Conservation (phyloP, 2,797 vertebrate genomes). For the Anolis apletophallus region DNA sequence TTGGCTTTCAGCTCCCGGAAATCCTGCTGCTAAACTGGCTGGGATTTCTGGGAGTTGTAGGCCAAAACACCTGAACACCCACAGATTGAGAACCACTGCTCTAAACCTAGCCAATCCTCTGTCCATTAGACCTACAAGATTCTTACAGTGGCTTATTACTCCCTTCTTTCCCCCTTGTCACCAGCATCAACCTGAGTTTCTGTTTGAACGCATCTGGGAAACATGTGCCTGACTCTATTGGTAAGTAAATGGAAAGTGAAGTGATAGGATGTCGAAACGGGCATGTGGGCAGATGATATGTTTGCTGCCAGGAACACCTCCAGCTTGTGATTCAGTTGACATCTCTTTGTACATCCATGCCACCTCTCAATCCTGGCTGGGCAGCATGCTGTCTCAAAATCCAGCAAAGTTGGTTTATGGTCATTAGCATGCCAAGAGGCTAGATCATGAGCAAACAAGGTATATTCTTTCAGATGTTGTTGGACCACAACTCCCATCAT, state of each 20-base stretch:
- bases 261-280: background rate
- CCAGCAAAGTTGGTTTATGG: background rate
- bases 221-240: constrained; percentile 85
- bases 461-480: no score
- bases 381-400: background rate
- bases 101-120: background rate
- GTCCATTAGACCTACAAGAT: background rate
- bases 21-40: no score
- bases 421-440: background rate
- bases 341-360: background rate
- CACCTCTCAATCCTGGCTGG: background rate
- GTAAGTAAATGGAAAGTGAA: constrained; percentile 76
- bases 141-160: constrained; percentile 1
- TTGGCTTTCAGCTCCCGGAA: no score
- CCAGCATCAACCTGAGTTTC: constrained; percentile 93
- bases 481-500: no score
- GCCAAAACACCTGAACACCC: no score
- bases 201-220: constrained; percentile 92
- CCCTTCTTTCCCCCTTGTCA: constrained; percentile 31
- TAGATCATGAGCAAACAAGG: background rate
- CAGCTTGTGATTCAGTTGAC: background rate
- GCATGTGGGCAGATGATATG: background rate
- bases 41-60: no score
- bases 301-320: background rate
- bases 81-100: no score